A percentile compares a stretch with the other conserved stretches of the same genome.
These are phyloP conservation scores for Scaptodrosophila latifasciaeformis DNA, from an alignment of 2,888 invertebrate species.

Conservation along the genomic window DNA sequence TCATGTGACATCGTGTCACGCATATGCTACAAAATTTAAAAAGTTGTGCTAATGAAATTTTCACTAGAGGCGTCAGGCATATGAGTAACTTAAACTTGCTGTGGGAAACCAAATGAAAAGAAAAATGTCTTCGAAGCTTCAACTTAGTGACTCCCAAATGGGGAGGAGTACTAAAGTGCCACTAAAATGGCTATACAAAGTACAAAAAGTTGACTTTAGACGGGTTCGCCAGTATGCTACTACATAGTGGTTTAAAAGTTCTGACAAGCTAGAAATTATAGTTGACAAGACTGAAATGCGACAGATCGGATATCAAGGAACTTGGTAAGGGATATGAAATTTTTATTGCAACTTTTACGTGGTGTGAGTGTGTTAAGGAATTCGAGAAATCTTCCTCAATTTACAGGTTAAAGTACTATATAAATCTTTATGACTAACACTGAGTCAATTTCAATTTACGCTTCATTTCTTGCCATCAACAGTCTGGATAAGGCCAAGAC, in stretches of 20 bases:
- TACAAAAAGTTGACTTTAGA: constrained; percentile 1
- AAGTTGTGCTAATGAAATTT: constrained; percentile 62
- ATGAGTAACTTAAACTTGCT: constrained; percentile 7
- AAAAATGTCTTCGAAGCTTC: background rate
- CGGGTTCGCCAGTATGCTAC: too few species aligned
- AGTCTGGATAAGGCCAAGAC: background rate
- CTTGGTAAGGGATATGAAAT: too few species aligned
- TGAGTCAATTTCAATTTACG: too few species aligned
- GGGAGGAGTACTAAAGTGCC: background rate
- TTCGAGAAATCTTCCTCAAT: too few species aligned
- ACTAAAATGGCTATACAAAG: background rate
- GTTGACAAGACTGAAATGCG: too few species aligned
- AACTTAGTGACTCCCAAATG: background rate
- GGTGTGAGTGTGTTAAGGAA: too few species aligned
- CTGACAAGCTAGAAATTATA: too few species aligned
- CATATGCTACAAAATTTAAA: constrained; percentile 63
- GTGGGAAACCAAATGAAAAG: background rate
- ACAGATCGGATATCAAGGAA: too few species aligned
- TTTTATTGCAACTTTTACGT: too few species aligned
- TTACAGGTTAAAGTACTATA: too few species aligned
- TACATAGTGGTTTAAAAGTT: background rate
- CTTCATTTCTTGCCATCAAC: too few species aligned
- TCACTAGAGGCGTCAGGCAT: constrained; percentile 33
- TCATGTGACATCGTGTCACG: constrained; percentile 47
- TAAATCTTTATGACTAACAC: too few species aligned